Evolutionary conservation across 2,888 invertebrate genomes (phyloP).

Genomic region (Habroteleia sp.): DNA sequence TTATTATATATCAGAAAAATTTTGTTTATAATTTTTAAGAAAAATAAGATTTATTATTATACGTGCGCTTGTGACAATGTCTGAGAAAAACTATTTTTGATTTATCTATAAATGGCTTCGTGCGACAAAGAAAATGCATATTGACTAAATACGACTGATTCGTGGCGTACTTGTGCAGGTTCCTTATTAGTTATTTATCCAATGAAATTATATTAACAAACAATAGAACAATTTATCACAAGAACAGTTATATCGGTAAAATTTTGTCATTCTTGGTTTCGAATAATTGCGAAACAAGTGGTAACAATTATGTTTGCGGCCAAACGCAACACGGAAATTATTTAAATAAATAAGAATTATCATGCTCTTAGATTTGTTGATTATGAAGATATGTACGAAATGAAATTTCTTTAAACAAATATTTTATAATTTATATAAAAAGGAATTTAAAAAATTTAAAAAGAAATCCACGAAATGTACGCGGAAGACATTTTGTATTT

Average conservation of each 20-base stretch:
- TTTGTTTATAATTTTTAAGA: background rate
- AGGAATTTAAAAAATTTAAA: too few relatives aligned
- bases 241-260: background rate
- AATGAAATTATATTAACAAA: slow-evolving; percentile 36
- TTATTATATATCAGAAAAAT: background rate
- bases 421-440: too few relatives aligned
- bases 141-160: slow-evolving; percentile 6
- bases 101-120: slow-evolving; percentile 40
- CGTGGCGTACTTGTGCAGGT: slow-evolving; percentile 11
- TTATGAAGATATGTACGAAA: too few relatives aligned
- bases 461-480: too few relatives aligned
- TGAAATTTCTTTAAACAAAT: too few relatives aligned
- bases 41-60: slow-evolving; percentile 10
- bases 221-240: slow-evolving; percentile 36
- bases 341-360: slow-evolving; percentile 1
- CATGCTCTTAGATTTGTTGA: background rate
- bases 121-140: slow-evolving; percentile 14
- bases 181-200: slow-evolving; percentile 41
- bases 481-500: too few relatives aligned
- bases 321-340: slow-evolving; percentile 2
- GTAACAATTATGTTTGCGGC: background rate
- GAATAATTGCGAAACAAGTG: slow-evolving; percentile 6
- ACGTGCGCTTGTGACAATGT: slow-evolving; percentile 22
- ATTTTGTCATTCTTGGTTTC: background rate
- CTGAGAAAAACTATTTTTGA: slow-evolving; percentile 41